Evolutionary conservation across 2,797 vertebrate genomes (phyloP), one percentile per base, ranked within the genome.

Genomic region (Mallotus villosus): DNA sequence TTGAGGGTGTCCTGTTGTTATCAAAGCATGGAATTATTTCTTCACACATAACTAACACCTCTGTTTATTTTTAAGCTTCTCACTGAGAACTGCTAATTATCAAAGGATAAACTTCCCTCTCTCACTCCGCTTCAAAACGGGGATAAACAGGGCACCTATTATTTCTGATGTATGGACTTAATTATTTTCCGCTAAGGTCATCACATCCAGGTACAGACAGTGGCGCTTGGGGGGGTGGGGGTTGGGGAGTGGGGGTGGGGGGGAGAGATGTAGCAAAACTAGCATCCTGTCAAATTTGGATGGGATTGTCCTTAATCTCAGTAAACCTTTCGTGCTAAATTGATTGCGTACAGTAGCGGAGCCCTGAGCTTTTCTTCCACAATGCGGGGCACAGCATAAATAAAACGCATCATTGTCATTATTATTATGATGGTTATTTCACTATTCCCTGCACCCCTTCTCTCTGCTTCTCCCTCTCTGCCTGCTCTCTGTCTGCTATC

Each of bases 1-100:
- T 82, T 70, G 69, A 82, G 84, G 78, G 80, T 82, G 76, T 82
- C 82, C 76, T 84, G 82, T 84, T 82, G 80, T 82, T 86, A 84
- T 84, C 79, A 81, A 86, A 81, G 82, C 80, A 64, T 75, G 77
- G 84, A 81, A 78, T 84, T 84, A 84, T 81, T 81, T 77, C 81
- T 82, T 82, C 77, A 82, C 79, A 84, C 78, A 79, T 77, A 82
- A 78, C 80, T 78, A 79, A 86, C 82, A 79, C 82, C 82, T 82
- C 82, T 81, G 77, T 86, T 86, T 82, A 77, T 83, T 82, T 84
- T 82, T 77, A 80, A 76, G 74, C 76, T 80, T 67, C 74, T 79
- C 68, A 78, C 76, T 67, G 80, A 84, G 77, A 74, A 72, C 71
- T 70, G 71, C 76, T 86, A 84, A 86, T 84, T 83, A 84, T 80